Conservation (phyloP, 2,113 vertebrate genomes). For the Eclectus roratus region DNA sequence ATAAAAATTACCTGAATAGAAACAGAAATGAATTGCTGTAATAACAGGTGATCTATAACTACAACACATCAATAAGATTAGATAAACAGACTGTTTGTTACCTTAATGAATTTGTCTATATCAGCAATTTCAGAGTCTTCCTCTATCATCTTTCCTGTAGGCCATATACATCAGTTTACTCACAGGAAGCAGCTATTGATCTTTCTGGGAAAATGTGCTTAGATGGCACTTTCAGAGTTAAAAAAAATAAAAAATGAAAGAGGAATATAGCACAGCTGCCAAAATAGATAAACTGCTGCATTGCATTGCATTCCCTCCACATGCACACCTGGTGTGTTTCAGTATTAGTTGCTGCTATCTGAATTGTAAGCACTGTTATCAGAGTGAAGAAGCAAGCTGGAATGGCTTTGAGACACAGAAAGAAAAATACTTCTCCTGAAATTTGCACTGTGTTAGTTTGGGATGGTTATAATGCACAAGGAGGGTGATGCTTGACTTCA, state of each 20-base stretch:
- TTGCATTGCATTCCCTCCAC: not conserved
- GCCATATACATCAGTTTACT: constrained; percentile 20
- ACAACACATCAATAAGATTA: constrained; percentile 10
- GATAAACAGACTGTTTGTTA: constrained; percentile 22
- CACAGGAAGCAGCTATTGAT: constrained; percentile 32
- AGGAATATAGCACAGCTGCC: not conserved
- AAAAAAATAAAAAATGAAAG: no score
- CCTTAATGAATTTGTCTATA: constrained; percentile 34
- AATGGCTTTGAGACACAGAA: not conserved
- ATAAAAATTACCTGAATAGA: not conserved
- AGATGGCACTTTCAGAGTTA: not conserved
- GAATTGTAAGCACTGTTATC: not conserved
- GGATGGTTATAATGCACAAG: not conserved
- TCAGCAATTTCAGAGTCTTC: not conserved
- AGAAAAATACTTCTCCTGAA: not conserved
- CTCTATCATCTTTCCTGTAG: not conserved
- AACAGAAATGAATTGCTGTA: constrained; percentile 15
- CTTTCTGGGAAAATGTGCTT: not conserved
- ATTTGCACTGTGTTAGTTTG: not conserved
- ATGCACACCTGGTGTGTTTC: not conserved
- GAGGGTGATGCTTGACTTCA: not conserved
- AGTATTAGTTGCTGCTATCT: not conserved
- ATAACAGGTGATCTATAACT: constrained; percentile 17
- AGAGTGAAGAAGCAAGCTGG: not conserved
- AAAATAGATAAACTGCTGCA: not conserved